Conservation (phyloP, 1,140 invertebrate genomes). For the Cotesia typhae region DNA sequence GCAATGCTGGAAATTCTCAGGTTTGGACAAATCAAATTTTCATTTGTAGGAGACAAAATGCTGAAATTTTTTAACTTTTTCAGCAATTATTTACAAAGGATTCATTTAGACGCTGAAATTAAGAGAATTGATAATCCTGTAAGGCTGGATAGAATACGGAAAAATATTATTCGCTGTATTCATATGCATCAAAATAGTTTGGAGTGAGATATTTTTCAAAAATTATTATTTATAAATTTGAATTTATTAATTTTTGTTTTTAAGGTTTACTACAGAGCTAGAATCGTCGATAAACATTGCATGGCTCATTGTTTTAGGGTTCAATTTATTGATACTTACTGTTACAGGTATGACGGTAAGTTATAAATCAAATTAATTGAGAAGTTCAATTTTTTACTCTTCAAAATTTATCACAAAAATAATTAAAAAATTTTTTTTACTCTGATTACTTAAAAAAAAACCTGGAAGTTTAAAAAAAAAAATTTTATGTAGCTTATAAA, state of each 20-base stretch:
- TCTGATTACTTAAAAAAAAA: too few relatives aligned
- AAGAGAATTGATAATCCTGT: too few relatives aligned
- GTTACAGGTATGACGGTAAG: neutral
- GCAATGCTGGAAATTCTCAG: constrained; percentile 21
- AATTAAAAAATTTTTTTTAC: too few relatives aligned
- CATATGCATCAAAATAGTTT: constrained; percentile 11
- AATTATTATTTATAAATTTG: neutral
- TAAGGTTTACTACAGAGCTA: neutral
- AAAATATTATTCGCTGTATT: neutral
- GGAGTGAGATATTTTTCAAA: neutral
- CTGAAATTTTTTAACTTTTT: neutral
- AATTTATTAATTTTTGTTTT: too few relatives aligned
- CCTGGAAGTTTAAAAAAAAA: too few relatives aligned
- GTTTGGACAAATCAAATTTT: constrained; percentile 1
- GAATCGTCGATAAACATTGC: neutral
- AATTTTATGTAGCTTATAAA: too few relatives aligned
- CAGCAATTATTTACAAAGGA: neutral
- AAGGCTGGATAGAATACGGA: neutral
- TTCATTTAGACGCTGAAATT: neutral
- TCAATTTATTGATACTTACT: constrained; percentile 6
- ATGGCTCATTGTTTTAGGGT: neutral
- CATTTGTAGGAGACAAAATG: neutral
- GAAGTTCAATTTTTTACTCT: neutral
- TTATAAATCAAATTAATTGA: neutral
- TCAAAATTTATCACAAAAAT: neutral